Percentiles rank a stretch among this genome's conserved stretches.
Conservation (phyloP, 2,113 vertebrate species). For the Camelus dromedarius region DNA sequence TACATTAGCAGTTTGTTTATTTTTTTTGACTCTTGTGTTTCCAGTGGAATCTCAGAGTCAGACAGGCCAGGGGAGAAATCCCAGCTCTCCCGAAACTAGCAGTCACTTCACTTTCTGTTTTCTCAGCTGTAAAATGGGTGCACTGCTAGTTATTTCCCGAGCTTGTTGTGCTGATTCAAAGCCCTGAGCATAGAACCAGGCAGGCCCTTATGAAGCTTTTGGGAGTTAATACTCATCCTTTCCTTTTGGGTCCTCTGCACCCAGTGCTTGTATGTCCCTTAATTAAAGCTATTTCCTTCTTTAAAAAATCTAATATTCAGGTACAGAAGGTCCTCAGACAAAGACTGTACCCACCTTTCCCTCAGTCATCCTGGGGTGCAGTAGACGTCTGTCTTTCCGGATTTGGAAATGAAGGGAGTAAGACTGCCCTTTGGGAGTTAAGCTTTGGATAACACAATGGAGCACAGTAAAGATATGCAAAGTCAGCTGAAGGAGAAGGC, state of each 20-base stretch:
- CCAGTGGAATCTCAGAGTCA: background rate
- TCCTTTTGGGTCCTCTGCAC: background rate
- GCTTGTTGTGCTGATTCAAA: background rate
- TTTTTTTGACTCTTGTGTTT: background rate
- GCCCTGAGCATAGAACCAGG: background rate
- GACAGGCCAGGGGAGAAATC: background rate
- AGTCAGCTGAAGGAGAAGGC: background rate
- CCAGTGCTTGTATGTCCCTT: background rate
- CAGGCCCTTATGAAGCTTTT: background rate
- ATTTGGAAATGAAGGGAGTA: background rate
- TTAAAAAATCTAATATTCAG: background rate
- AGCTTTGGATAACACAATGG: background rate
- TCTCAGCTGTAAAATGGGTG: background rate
- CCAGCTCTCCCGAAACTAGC: background rate
- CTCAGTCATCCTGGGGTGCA: accelerated
- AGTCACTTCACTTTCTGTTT: background rate
- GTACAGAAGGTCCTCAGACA: background rate
- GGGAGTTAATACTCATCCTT: background rate
- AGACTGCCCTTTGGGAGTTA: background rate
- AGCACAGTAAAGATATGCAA: background rate
- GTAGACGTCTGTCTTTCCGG: background rate
- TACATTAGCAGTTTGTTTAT: background rate
- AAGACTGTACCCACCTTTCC: background rate
- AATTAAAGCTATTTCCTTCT: background rate
- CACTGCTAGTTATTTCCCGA: background rate